These are phyloP conservation scores for Dasypus novemcinctus DNA, from an alignment of 2,113 vertebrate species.

Conservation along the genomic window DNA sequence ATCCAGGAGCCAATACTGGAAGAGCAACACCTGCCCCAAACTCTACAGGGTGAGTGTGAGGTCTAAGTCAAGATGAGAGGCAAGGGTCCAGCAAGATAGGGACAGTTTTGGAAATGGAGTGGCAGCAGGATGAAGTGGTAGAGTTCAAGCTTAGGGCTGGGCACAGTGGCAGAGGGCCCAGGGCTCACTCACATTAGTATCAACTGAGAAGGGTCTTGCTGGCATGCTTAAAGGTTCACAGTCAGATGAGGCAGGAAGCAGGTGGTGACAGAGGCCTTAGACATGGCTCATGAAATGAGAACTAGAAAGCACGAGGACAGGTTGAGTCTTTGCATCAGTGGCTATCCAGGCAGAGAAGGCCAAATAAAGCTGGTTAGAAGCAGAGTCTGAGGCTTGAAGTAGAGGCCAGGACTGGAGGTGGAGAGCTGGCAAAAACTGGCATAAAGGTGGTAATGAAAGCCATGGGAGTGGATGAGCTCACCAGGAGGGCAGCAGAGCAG, in stretches of 20 bases:
- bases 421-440: not conserved
- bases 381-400: not conserved
- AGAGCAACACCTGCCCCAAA: not conserved
- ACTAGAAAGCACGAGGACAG: not conserved
- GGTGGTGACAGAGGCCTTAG: not conserved
- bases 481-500: not conserved
- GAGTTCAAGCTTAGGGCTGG: not conserved
- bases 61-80: not conserved
- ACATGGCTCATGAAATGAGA: not conserved
- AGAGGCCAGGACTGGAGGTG: not conserved
- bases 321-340: not conserved
- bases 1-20: not conserved
- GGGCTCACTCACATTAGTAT: not conserved
- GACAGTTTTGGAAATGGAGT: not conserved
- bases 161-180: not conserved
- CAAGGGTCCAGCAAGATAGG: not conserved
- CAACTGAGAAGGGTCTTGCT: not conserved
- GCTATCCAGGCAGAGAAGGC: not conserved
- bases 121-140: not conserved
- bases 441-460: not conserved
- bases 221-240: not conserved
- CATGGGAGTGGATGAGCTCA: not conserved
- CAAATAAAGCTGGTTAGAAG: not conserved
- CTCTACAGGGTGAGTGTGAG: not conserved
- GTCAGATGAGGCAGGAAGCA: too few species aligned